These are phyloP conservation scores for Enteromius paludinosus DNA, from an alignment of 2,797 vertebrate species.

Conservation along the genomic window DNA sequence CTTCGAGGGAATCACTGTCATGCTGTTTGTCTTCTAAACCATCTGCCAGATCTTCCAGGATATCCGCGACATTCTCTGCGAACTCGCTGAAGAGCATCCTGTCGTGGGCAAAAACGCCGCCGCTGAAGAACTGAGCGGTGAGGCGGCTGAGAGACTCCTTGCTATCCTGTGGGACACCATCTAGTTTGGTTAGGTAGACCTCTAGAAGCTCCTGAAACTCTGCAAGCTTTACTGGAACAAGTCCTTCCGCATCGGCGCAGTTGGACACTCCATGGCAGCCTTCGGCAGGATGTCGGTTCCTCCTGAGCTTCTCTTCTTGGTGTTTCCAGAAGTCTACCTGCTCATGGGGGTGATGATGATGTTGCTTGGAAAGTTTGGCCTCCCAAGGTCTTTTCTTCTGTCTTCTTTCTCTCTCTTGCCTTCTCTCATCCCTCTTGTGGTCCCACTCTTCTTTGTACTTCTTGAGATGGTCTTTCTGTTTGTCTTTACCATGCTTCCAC, in stretches of 20 bases:
- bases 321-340: constrained; percentile 74
- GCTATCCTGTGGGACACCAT: constrained; percentile 64
- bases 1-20: constrained; percentile 72
- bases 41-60: constrained; percentile 81
- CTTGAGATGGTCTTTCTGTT: constrained; percentile 67
- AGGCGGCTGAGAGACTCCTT: constrained; percentile 72
- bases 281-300: constrained; percentile 64
- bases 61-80: constrained; percentile 77
- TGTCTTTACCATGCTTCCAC: constrained; percentile 66
- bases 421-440: constrained; percentile 73
- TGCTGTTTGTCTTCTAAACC: constrained; percentile 58
- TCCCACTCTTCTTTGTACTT: constrained; percentile 79
- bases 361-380: constrained; percentile 48
- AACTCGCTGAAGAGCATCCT: constrained; percentile 75
- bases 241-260: constrained; percentile 76
- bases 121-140: constrained; percentile 71
- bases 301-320: constrained; percentile 76
- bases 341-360: constrained; percentile 54
- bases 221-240: constrained; percentile 73
- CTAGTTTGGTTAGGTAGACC: constrained; percentile 78
- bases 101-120: constrained; percentile 75
- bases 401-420: constrained; percentile 72
- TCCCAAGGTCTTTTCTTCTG: constrained; percentile 78
- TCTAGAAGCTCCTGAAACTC: constrained; percentile 79
- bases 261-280: constrained; percentile 69